These are phyloP conservation scores for Crepidodera aurea DNA, from an alignment of 2,888 invertebrate species.

Conservation along the genomic window DNA sequence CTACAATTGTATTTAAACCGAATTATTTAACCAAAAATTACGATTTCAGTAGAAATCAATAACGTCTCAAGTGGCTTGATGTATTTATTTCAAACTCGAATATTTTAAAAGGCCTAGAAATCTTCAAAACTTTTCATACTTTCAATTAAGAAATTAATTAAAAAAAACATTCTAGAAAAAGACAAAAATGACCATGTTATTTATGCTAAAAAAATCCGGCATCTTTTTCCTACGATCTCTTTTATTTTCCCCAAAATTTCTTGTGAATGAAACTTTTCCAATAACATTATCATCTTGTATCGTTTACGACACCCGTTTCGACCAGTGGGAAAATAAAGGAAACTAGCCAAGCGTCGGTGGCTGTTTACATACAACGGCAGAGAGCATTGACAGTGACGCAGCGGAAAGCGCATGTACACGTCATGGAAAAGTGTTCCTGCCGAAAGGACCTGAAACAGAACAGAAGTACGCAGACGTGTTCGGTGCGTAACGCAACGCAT, in stretches of 20 bases:
- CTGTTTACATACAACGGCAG: constrained; percentile 22
- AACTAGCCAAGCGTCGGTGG: constrained; percentile 21
- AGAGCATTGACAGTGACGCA: constrained; percentile 38
- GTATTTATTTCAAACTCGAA: too few species aligned
- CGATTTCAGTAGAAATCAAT: too few species aligned
- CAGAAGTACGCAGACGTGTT: constrained; percentile 42
- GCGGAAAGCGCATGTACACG: constrained; percentile 42
- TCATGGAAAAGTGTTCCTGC: constrained; percentile 36
- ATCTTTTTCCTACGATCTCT: background rate
- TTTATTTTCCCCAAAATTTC: background rate
- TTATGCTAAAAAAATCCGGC: too few species aligned
- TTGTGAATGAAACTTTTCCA: constrained; percentile 26
- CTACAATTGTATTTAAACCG: background rate
- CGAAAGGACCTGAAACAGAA: constrained; percentile 21
- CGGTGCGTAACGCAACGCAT: constrained; percentile 57
- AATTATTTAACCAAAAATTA: background rate
- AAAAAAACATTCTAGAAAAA: too few species aligned
- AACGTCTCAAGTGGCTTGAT: too few species aligned
- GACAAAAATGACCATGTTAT: too few species aligned
- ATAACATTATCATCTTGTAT: constrained; percentile 25
- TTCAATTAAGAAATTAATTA: too few species aligned
- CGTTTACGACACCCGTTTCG: constrained; percentile 23
- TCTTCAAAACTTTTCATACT: too few species aligned
- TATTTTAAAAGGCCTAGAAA: too few species aligned
- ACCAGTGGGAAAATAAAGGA: constrained; percentile 27